These are phyloP conservation scores for Parauchenoglanis ngamensis DNA, from an alignment of 2,797 vertebrate genomes.

Conservation along the genomic window DNA sequence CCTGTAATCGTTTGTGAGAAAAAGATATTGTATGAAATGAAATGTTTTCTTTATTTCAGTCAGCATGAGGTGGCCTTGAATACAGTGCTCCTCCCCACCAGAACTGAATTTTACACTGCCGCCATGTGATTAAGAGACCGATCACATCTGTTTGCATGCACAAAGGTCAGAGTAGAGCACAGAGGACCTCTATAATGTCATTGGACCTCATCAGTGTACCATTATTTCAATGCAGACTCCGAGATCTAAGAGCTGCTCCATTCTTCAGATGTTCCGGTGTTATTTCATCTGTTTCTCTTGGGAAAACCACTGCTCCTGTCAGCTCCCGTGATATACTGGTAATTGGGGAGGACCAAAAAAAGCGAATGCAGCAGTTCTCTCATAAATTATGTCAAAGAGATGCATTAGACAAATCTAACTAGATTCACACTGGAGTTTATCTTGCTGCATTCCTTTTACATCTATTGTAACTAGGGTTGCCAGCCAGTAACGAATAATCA, in stretches of 20 bases:
- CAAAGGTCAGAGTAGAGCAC: slow-evolving; percentile 20
- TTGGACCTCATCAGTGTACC: slow-evolving; percentile 12
- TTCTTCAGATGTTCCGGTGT: slow-evolving; percentile 30
- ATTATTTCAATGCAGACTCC: slow-evolving; percentile 17
- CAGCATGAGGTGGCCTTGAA: background rate
- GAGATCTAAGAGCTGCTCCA: slow-evolving; percentile 39
- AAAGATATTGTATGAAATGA: background rate
- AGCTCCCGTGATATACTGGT: slow-evolving; percentile 33
- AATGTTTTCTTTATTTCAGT: background rate
- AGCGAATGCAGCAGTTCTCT: slow-evolving; percentile 36
- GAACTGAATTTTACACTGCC: background rate
- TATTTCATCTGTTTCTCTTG: slow-evolving; percentile 22
- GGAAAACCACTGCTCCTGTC: slow-evolving; percentile 29
- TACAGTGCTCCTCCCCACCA: background rate
- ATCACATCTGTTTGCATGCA: slow-evolving; percentile 3
- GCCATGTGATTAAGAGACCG: slow-evolving; percentile 9
- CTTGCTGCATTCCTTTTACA: slow-evolving; percentile 32
- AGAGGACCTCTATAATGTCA: slow-evolving; percentile 27
- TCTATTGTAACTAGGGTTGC: slow-evolving; percentile 5
- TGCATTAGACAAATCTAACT: slow-evolving; percentile 27
- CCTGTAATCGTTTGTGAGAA: background rate
- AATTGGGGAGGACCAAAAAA: slow-evolving; percentile 54
- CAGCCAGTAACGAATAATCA: background rate
- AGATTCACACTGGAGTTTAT: slow-evolving; percentile 33
- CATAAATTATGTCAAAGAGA: slow-evolving; percentile 49